Conservation (phyloP, 2,888 invertebrate genomes). For the Drosophila affinis region DNA sequence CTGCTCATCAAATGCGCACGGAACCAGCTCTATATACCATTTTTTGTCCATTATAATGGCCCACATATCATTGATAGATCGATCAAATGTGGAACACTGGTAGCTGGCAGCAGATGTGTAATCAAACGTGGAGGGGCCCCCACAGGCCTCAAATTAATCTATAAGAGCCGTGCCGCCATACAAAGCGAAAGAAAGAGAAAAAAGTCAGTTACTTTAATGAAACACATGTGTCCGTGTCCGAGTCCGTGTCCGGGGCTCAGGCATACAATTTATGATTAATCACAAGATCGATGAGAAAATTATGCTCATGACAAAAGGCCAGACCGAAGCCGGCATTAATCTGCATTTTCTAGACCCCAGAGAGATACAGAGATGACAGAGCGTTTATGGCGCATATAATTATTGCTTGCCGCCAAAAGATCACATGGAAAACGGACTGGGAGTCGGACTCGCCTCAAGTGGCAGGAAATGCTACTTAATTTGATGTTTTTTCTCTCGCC, state of each 20-base stretch:
- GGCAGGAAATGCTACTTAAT: conserved; percentile 80
- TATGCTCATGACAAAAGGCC: conserved; percentile 71
- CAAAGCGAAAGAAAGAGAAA: conserved; percentile 33
- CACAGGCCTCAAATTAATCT: conserved; percentile 70
- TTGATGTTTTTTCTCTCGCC: conserved; percentile 56
- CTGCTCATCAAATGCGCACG: not conserved
- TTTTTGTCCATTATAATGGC: conserved; percentile 25
- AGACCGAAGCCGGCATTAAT: conserved; percentile 64
- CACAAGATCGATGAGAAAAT: conserved; percentile 79
- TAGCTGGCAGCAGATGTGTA: conserved; percentile 80
- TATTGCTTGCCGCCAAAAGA: conserved; percentile 76
- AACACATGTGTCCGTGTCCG: conserved; percentile 55
- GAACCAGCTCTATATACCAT: not conserved
- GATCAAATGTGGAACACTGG: conserved; percentile 77
- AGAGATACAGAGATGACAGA: conserved; percentile 64
- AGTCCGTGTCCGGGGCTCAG: conserved; percentile 25
- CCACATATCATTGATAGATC: conserved; percentile 65
- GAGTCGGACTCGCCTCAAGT: conserved; percentile 49
- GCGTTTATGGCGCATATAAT: conserved; percentile 78
- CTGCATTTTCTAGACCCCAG: conserved; percentile 68
- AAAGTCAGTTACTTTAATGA: conserved; percentile 71
- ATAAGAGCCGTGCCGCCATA: conserved; percentile 32
- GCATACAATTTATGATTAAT: conserved; percentile 77
- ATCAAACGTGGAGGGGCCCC: conserved; percentile 58
- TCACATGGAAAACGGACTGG: conserved; percentile 57